Evolutionary conservation across 2,888 invertebrate species (phyloP), one percentile per base, ranked within the genome.

Genomic region (Crepidodera aurea): DNA sequence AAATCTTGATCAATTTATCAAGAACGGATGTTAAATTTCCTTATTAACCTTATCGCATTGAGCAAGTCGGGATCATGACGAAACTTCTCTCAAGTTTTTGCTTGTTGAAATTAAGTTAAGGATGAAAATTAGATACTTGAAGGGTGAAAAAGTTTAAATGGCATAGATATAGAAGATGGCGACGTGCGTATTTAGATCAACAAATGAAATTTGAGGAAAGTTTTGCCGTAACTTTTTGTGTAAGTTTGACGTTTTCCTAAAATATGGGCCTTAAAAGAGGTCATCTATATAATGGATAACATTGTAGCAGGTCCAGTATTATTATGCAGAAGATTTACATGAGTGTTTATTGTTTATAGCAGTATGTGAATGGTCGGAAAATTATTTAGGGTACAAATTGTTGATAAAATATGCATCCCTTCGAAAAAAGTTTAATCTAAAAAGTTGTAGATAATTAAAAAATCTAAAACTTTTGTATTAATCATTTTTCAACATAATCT

Each of bases 1-100:
- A 56, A 48, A 56, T 56, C 46, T 56, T 48, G 56, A 46, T 56
- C 56, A 29, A 56, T 48, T 56, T 56, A 56, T 48, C 34, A 56
- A 53, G 39, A 53, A 56, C 37, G 48, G 48, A 56, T 56, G 56
- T 56, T 37, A 48, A 56, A 48, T 56, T 48, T 56, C 56, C 56
- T 56, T 56, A 56, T 56, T 56, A 56, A 46, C 56, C 48, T 56
- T 56, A 56, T 56, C 56, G 32, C 34, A 46, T 56, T 18, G 13
- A 32, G 18, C 46, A 15, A 56, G 8, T 46, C 46, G 25, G 16
- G 46, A 56, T 48, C 56, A 48, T 46, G 46, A 37, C 25, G 46
- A 56, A 32, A 29, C 34, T 34, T 54, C 42, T 39, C 42, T 40
- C 18, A 37, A 46, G 46, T 56, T 56, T 56, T 56, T 56, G 55